These are phyloP conservation scores for Puffinus mauretanicus DNA, from an alignment of 2,113 vertebrate species.

Conservation along the genomic window DNA sequence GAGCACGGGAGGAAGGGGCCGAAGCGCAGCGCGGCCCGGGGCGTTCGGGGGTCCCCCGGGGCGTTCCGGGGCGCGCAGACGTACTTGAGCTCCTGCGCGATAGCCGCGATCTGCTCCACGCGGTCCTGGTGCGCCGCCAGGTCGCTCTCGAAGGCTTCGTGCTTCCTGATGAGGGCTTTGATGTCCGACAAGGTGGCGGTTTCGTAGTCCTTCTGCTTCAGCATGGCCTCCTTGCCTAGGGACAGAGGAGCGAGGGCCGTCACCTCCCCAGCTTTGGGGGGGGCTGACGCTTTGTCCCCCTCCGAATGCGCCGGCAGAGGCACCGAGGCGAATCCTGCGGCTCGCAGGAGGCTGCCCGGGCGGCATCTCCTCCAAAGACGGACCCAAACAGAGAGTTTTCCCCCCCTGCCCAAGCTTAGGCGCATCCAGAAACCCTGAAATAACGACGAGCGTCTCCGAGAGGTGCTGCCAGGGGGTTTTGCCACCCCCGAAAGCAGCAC, in stretches of 20 bases:
- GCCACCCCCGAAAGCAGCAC: background rate
- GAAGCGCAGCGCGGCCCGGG: background rate
- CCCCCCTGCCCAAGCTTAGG: background rate
- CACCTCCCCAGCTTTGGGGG: background rate
- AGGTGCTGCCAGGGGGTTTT: background rate
- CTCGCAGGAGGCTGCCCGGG: background rate
- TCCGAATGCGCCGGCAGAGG: no score
- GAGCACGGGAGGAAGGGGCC: background rate
- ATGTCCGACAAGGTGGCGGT: constrained; percentile 87
- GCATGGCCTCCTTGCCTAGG: constrained; percentile 89
- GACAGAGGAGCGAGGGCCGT: background rate
- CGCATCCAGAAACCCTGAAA: no score
- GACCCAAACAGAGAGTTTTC: background rate
- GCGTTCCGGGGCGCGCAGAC: background rate
- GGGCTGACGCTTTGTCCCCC: background rate
- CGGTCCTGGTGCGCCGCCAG: constrained; percentile 94
- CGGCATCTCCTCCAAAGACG: background rate
- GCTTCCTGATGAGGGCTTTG: constrained; percentile 91
- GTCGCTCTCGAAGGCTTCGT: constrained; percentile 95
- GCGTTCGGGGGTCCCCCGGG: background rate
- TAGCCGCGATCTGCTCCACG: constrained; percentile 94
- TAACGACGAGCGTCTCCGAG: background rate
- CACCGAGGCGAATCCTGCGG: no score
- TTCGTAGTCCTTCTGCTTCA: constrained; percentile 90
- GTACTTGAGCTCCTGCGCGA: constrained; percentile 95